A percentile compares a stretch with the other conserved stretches of the same genome.
Evolutionary conservation across 2,797 vertebrate species (phyloP).

Genomic region (Peromyscus nudipes): DNA sequence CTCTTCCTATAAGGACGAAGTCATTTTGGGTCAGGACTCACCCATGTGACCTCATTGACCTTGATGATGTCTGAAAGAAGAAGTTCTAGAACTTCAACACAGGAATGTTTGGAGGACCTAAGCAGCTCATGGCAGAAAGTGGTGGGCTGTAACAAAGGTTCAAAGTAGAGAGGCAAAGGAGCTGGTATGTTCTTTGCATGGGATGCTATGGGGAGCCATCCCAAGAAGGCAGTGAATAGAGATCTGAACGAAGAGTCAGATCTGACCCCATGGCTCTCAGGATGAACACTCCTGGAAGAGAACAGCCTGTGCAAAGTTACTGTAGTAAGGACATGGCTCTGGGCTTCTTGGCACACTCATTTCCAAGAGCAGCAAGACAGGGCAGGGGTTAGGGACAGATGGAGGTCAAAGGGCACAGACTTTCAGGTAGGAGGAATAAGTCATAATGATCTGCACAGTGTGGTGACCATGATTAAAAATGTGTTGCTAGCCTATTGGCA

Average conservation of each 20-base stretch:
- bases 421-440: not conserved
- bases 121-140: not conserved
- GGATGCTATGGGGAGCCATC: not conserved
- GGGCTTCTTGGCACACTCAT: not conserved
- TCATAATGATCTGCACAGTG: not conserved
- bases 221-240: not conserved
- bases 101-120: not conserved
- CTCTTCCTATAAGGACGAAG: not conserved
- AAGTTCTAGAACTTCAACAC: not conserved
- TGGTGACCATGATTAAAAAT: not conserved
- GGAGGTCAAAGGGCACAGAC: not conserved
- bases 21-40: not conserved
- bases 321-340: not conserved
- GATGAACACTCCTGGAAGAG: not conserved
- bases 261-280: not conserved
- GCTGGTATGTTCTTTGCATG: not conserved
- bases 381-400: not conserved
- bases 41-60: not conserved
- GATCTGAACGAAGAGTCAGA: not conserved
- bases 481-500: not conserved
- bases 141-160: not conserved
- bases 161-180: not conserved
- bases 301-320: not conserved
- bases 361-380: not conserved
- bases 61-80: not conserved